A percentile compares a stretch with the other conserved stretches of the same genome.
Conservation (phyloP, 2,113 vertebrate species). For the Amazona vittata region DNA sequence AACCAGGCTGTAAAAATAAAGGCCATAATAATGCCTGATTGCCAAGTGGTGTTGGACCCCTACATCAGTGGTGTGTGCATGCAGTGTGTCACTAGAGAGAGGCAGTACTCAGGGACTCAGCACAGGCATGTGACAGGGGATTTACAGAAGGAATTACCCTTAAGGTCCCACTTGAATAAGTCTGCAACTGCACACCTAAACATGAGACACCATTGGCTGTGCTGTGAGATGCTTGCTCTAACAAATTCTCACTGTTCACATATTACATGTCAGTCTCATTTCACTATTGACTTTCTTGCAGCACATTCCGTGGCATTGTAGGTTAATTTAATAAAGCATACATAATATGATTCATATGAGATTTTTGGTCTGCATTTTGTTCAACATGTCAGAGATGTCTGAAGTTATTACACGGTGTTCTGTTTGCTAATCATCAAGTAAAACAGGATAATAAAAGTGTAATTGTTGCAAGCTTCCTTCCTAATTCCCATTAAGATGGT, state of each 20-base stretch:
- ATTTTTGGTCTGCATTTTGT: slow-evolving; percentile 18
- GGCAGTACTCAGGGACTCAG: background rate
- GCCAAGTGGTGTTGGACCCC: background rate
- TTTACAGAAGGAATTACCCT: background rate
- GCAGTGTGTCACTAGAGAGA: background rate
- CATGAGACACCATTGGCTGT: background rate
- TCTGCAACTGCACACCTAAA: background rate
- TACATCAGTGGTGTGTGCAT: background rate
- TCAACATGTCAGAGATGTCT: background rate
- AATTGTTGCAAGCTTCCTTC: slow-evolving; percentile 37
- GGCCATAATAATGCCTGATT: background rate
- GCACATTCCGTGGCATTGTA: background rate
- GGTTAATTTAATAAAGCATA: background rate
- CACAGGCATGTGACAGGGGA: background rate
- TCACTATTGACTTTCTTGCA: background rate
- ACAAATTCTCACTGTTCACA: background rate
- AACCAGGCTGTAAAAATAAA: background rate
- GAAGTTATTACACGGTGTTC: slow-evolving; percentile 1
- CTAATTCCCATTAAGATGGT: background rate
- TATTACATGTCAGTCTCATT: background rate
- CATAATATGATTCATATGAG: background rate
- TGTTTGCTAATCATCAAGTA: slow-evolving; percentile 22
- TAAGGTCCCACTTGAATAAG: background rate
- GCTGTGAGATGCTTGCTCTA: background rate
- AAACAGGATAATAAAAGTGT: slow-evolving; percentile 30